Evolutionary conservation across 2,888 invertebrate species (phyloP), one percentile per base, ranked within the genome.

Genomic region (Drosophila limbata): DNA sequence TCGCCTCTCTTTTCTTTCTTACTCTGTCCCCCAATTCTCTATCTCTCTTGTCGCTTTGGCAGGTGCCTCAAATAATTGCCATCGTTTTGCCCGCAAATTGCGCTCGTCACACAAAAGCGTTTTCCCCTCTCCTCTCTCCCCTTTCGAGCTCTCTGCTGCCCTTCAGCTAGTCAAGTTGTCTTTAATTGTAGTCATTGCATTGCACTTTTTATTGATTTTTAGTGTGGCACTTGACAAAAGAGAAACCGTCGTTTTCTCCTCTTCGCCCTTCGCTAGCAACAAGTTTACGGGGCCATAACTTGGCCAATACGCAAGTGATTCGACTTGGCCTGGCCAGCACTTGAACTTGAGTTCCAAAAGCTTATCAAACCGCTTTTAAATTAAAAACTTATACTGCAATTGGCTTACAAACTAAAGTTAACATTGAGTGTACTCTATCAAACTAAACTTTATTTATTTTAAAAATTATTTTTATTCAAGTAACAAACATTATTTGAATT

Each of bases 21-120:
- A 13, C 48, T 19, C 51, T 21, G 45, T 11, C n/a, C 25, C 25
- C 10, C 28, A 10, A n/a, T 13, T 5, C 40, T 25, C 50, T 28
- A 3, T 28, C 10, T 28, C 50, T 21, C 17, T 53, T 39, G 10
- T 25, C n/a, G 5, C 35, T 35, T 31, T 52, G 69, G 51, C 79
- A 75, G 84, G 72, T 83, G 78, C 61, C 70, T 72, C 66, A 72
- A 65, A 74, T 85, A 87, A 85, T 85, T 85, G 87, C 75, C 68
- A 35, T 81, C 73, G 71, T 84, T 83, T 83, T 8, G 64, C 73
- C 70, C 73, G 67, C 79, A 84, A 84, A 85, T 85, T 84, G 79
- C 75, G 72, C 70, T 63, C 70, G 39, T 52, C 61, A 66, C 47
- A 77, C 69, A 75, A 66, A 73, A 68, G 66, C 66, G 40, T 44